Percentiles rank a stretch among this genome's conserved stretches.
Evolutionary conservation across 2,797 vertebrate genomes (phyloP).

Genomic region (Premnoplex brunnescens): DNA sequence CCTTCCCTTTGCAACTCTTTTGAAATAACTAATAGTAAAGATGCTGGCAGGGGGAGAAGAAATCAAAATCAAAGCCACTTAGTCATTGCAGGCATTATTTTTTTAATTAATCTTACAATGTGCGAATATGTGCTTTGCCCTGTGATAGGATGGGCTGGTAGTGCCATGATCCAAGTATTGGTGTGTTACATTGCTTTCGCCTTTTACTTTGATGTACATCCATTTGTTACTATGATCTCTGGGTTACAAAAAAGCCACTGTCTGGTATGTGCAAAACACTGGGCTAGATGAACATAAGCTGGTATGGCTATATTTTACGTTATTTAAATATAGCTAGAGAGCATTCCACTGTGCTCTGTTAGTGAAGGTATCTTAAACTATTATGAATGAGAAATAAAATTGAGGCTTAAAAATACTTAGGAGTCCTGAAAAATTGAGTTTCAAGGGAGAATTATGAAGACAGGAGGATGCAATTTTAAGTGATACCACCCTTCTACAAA

Average conservation of each 20-base stretch:
- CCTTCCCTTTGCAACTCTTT: background rate
- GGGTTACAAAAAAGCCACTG: background rate
- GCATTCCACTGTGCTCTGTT: background rate
- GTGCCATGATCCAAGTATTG: background rate
- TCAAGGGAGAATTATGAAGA: background rate
- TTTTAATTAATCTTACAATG: background rate
- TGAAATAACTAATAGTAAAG: background rate
- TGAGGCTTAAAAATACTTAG: background rate
- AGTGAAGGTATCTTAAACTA: background rate
- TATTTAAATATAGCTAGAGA: background rate
- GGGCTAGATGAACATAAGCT: background rate
- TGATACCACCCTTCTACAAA: background rate
- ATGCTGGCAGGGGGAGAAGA: background rate
- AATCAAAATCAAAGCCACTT: background rate
- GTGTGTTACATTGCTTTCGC: background rate
- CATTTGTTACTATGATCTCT: background rate
- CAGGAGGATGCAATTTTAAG: background rate
- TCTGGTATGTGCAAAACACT: background rate
- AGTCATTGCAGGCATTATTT: background rate
- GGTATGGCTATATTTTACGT: background rate
- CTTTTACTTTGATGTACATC: background rate
- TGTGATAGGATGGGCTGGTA: background rate
- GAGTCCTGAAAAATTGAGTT: background rate
- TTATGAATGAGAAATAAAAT: background rate
- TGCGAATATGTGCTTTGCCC: accelerated